Conservation (phyloP, 2,797 vertebrate species). For the Hemitrygon akajei region DNA sequence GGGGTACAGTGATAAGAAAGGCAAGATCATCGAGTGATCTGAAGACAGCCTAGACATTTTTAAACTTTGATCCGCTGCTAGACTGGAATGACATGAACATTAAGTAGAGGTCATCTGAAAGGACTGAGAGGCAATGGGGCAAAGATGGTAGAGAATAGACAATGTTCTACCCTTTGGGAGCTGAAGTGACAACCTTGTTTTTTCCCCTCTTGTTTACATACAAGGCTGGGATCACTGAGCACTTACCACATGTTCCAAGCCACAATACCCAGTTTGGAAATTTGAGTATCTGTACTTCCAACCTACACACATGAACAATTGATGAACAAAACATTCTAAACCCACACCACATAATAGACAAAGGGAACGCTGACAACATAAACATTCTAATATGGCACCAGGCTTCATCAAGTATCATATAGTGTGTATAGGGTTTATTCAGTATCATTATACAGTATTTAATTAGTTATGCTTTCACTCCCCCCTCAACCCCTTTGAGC, state of each 20-base stretch:
- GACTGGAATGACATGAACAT: not conserved
- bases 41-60: not conserved
- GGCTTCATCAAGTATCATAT: not conserved
- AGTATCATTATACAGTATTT: not conserved
- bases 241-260: not conserved
- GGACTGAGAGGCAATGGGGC: too few relatives aligned
- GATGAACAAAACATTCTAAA: not conserved
- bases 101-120: not conserved
- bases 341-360: conserved; percentile 21
- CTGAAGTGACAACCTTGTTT: not conserved
- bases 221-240: not conserved
- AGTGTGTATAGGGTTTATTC: not conserved
- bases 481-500: not conserved
- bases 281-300: not conserved
- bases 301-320: not conserved
- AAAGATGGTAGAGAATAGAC: not conserved
- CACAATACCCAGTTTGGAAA: not conserved
- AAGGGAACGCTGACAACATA: not conserved
- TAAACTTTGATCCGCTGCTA: not conserved
- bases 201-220: not conserved
- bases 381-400: not conserved
- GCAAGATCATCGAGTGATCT: not conserved
- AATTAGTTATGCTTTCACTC: not conserved
- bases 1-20: not conserved
- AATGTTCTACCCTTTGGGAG: not conserved